phyloP scores from a whole-genome alignment of 2,113 vertebrate species.

The Pteronura brasiliensis region DNA sequence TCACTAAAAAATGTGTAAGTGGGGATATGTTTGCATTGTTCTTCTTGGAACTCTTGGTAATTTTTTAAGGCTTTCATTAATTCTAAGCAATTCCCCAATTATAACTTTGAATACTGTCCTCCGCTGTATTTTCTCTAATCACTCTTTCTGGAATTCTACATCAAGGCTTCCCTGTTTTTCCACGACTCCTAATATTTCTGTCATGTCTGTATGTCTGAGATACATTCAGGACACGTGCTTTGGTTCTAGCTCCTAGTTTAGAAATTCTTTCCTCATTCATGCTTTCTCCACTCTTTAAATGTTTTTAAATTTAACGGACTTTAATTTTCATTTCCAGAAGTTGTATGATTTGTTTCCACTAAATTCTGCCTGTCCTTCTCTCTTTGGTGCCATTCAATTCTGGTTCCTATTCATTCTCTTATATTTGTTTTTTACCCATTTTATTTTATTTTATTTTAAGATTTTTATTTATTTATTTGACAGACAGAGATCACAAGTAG shows the following conservation, averaged over 20 bases:
- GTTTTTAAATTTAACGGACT: neutral
- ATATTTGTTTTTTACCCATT: neutral
- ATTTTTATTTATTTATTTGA: too few relatives aligned
- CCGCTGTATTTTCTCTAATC: neutral
- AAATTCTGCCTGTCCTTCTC: neutral
- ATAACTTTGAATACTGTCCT: neutral
- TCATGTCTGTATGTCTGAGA: neutral
- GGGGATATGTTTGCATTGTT: neutral
- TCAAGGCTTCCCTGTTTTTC: neutral
- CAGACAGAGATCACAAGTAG: too few relatives aligned
- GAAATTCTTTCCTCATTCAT: neutral
- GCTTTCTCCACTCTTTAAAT: neutral
- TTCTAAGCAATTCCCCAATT: neutral
- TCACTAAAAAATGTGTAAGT: neutral
- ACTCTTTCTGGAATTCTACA: neutral
- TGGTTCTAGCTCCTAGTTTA: neutral
- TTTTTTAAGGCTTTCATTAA: neutral
- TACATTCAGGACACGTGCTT: neutral
- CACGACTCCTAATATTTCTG: neutral
- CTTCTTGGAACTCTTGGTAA: neutral
- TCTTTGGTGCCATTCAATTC: neutral
- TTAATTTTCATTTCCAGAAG: neutral
- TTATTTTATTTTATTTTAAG: neutral
- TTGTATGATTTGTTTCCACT: neutral
- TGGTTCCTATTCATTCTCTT: neutral